Base-by-base conservation (phyloP, 2,888 invertebrate genomes). In the Noctua fimbriata region DNA sequence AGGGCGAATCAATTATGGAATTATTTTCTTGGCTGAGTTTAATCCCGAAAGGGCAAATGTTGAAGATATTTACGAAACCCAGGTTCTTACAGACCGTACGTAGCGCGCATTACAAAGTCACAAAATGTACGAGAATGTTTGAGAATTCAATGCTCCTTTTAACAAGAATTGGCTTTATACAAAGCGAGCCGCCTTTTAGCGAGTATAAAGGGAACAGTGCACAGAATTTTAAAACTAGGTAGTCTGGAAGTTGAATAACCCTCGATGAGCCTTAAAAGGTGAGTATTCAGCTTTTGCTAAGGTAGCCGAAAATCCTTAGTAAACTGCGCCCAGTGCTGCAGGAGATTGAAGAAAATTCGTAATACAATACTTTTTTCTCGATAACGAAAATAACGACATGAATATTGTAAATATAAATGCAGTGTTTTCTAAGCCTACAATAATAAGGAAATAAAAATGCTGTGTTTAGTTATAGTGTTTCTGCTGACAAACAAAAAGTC, bases 151-250 rank as follows among this genome's bases (percentile, higher is more conserved):
- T 69, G 67, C 36, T 60, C 24, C 36, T 69, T 74, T 79, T 70
- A 87, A 55, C 52, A 69, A 84, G 72, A 84, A 85, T 66, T 65
- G 63, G 47, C 49, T 73, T 52, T 60, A 72, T 32, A 76, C 72
- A 78, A 83, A 84, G 70, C 78, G 21, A 44, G 16, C 55, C 84
- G 72, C 36, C 69, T 83, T 82, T 86, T 82, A 73, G 69, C 36
- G 58, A 55, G 49, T 36, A 79, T 84, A 32, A 75, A 84, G 84
- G 69, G 79, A 67, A 41, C 32, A 74, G 63, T 82, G 72, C 32
- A 5, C 70, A 49, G 82, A 82, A 82, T 82, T 82, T 81, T 58
- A 69, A 84, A 82, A 69, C 67, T 69, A 73, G 73, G 24, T 44
- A 81, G 73, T 49, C 49, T 55, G 63, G 47, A 72, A 63, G 32